Conservation (phyloP, 2,113 vertebrate genomes). For the Plecturocebus donacophilus region DNA sequence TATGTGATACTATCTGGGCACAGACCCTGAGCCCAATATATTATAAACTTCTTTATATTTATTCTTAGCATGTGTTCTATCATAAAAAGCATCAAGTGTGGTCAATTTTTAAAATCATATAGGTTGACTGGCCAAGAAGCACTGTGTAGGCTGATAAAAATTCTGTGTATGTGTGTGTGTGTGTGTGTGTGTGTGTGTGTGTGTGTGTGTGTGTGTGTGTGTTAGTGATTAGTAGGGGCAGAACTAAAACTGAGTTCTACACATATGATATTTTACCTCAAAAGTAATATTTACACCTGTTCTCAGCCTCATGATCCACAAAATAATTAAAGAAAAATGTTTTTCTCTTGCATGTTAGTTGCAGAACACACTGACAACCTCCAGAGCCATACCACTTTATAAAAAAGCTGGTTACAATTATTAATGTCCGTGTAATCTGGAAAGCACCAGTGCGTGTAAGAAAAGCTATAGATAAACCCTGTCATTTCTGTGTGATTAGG, state of each 20-base stretch:
- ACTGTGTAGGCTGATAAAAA: not conserved
- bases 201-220: too few relatives aligned
- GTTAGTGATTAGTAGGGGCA: not conserved
- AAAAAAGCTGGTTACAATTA: not conserved
- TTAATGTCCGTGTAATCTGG: not conserved
- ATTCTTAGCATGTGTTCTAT: not conserved
- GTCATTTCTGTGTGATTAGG: not conserved
- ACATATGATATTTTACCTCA: not conserved
- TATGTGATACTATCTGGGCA: not conserved
- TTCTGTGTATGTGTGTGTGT: not conserved
- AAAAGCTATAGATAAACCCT: slow-evolving; percentile 30
- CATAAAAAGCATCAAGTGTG: not conserved
- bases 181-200: not conserved
- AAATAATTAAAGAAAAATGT: slow-evolving; percentile 30
- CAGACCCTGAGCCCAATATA: not conserved
- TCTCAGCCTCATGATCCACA: not conserved
- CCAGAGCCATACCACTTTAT: not conserved
- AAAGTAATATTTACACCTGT: slow-evolving; percentile 24
- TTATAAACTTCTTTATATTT: not conserved
- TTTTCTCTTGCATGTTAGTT: not conserved
- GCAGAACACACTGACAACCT: not conserved
- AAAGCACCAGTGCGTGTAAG: not conserved
- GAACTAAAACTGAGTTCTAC: not conserved
- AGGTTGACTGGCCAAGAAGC: not conserved
- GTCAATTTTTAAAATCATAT: not conserved